Conservation (phyloP, 2,113 vertebrate genomes). For the Anser cygnoides region DNA sequence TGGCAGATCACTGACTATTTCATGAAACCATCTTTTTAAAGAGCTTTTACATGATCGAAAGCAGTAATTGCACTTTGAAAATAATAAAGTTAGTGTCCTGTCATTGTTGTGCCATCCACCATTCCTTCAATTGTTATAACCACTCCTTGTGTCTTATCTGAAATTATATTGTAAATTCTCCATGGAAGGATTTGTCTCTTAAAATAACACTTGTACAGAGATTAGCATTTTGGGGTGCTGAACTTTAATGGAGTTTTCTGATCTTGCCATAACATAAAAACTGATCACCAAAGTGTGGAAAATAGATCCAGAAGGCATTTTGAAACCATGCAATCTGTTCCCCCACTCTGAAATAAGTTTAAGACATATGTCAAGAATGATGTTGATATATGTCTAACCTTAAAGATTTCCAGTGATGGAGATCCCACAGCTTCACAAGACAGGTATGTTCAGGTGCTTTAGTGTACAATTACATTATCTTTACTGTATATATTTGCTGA, state of each 20-base stretch:
- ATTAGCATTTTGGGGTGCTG: not conserved
- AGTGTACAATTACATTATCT: not conserved
- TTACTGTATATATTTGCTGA: not conserved
- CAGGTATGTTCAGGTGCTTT: not conserved
- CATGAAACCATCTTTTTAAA: not conserved
- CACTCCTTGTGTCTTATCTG: not conserved
- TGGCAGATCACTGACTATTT: slow-evolving; percentile 11
- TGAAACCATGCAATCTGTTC: not conserved
- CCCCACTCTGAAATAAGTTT: not conserved
- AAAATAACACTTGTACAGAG: not conserved
- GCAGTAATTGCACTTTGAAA: slow-evolving; percentile 24
- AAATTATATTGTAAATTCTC: slow-evolving; percentile 21
- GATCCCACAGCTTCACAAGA: not conserved
- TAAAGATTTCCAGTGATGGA: not conserved
- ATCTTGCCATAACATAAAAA: not conserved
- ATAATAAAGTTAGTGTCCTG: slow-evolving; percentile 25
- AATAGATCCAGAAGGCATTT: not conserved
- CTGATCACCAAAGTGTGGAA: not conserved
- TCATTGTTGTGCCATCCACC: not conserved
- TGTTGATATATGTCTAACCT: not conserved
- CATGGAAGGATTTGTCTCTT: not conserved
- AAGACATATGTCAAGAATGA: not conserved
- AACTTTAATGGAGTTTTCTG: slow-evolving; percentile 1
- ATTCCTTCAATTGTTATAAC: not conserved
- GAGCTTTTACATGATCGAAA: slow-evolving; percentile 22